Evolutionary conservation across 2,113 vertebrate genomes (phyloP), one percentile per base, ranked within the genome.

Genomic region (Arvicanthis niloticus): DNA sequence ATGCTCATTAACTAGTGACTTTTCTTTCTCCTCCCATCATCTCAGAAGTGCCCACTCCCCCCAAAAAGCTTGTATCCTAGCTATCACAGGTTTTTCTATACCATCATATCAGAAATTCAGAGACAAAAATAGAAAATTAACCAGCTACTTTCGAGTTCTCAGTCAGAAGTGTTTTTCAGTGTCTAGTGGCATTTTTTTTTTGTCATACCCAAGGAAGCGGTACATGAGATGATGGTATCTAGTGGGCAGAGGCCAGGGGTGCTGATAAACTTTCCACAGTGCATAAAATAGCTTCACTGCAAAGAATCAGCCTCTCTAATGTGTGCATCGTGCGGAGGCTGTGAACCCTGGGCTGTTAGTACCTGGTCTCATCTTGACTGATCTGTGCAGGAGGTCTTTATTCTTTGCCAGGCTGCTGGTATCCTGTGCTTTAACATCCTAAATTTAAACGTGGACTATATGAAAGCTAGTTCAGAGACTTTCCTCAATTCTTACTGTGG

Each of bases 391-490:
- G n/a, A 76, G 22, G 34, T 45, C 17, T 81, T 58, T 24, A 34
- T 62, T 78, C 29, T 92, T 70, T 93, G 34, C 45, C 15, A 26
- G 15, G 65, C 24, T 87, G 11, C 7, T 31, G 40, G 40, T 81
- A 80, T 73, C 78, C 89, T 22, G 1, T 1, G 40, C n/a, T 95
- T 94, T 40, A 31, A 67, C 19, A 42, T 58, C 31, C 96, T 87
- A 91, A 93, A 91, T 94, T 95, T 97, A 89, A 96, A 96, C n/a
- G 24, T 62, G 60, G 86, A 62, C 48, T 84, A 17, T 21, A 31
- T 78, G 24, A 94, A 96, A 92, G 60, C 48, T 26, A 86, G 7
- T 91, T 95, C 92, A 89, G 84, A 92, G 17, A 22, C 80, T 96
- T 95, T 82, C 76, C 53, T 91, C 40, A 77, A 68, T 86, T 87